A percentile compares a stretch with the other conserved stretches of the same genome.
phyloP scores from a whole-genome alignment of 2,888 invertebrate species.

The Drosophila setosimentum region DNA sequence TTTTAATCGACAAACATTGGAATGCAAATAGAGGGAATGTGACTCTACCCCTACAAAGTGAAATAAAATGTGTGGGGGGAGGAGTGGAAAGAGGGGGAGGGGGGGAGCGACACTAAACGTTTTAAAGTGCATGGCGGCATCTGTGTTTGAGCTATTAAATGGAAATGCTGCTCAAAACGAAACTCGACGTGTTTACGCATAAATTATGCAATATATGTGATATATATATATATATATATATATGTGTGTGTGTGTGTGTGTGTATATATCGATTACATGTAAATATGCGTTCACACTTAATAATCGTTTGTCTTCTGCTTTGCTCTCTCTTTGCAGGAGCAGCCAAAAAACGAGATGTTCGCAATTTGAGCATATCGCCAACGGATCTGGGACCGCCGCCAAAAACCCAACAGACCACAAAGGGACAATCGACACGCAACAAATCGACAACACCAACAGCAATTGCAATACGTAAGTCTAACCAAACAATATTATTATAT shows the following conservation, averaged over 20 bases:
- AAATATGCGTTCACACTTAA: constrained; percentile 25
- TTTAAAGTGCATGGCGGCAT: constrained; percentile 23
- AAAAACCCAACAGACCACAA: constrained; percentile 84
- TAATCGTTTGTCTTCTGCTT: constrained; percentile 6
- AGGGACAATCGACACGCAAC: constrained; percentile 82
- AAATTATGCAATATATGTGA: constrained; percentile 57
- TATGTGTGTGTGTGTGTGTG: background rate
- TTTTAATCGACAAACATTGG: constrained; percentile 72
- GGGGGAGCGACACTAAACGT: background rate
- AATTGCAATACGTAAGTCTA: constrained; percentile 83
- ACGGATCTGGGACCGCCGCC: constrained; percentile 85
- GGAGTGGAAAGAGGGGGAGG: no score
- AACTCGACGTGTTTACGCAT: constrained; percentile 68
- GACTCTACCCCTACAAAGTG: no score
- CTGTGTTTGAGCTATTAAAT: constrained; percentile 7
- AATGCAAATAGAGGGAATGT: constrained; percentile 49
- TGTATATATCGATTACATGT: constrained; percentile 37
- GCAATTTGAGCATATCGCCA: constrained; percentile 85
- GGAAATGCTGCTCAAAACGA: constrained; percentile 8
- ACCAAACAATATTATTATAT: background rate
- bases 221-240: constrained; percentile 3
- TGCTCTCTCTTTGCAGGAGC: constrained; percentile 80
- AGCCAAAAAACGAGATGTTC: constrained; percentile 86
- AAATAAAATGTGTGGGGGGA: background rate
- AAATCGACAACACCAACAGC: constrained; percentile 78